Base-by-base conservation (phyloP, 2,113 vertebrate species). In the Onychorhynchus coronatus region DNA sequence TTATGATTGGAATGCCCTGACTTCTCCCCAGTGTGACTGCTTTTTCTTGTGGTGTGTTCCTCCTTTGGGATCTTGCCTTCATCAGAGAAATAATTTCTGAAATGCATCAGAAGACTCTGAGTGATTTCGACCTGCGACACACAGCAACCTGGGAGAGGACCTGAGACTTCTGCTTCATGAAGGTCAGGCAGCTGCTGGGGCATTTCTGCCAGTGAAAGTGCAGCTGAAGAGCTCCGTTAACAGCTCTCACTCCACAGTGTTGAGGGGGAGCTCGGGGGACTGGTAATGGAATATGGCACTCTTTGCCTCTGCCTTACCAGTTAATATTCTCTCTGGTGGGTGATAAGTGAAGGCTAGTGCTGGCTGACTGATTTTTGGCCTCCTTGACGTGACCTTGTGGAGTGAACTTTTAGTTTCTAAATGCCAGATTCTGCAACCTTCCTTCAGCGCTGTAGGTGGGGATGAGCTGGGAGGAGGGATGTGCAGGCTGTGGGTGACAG, bases 151-250 rank as follows among this genome's bases (percentile, higher is more conserved):
- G n/a, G n/a, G 71, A 56, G 50, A 44, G 68, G 77, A 85, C 52
- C 70, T 50, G 73, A 80, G 58, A 28, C 55, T 70, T 75, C 44
- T 86, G 53, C 49, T 46, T 1, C 50, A 33, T 19, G 77, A 89
- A 91, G 91, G 85, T 95, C 66, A 87, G 55, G 77, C 81, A 85
- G 88, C 70, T 94, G 50, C 77, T 62, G 52, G 85, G 77, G 66
- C 61, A 70, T 58, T 89, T 62, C 61, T 85, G 81, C 25, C 71
- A 21, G 35, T 47, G 70, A 33, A 80, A 94, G 71, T 37, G 74
- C 41, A 46, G 46, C 12, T 59, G 61, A 74, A 62, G 68, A 77
- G 65, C 65, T 94, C 77, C 46, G 81, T n/a, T 89, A 94, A 58
- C 65, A 96, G 91, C 65, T 89, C 47, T 82, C 28, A 19, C 62